Conservation (phyloP, 2,888 invertebrate genomes). For the Tortrix viridana region DNA sequence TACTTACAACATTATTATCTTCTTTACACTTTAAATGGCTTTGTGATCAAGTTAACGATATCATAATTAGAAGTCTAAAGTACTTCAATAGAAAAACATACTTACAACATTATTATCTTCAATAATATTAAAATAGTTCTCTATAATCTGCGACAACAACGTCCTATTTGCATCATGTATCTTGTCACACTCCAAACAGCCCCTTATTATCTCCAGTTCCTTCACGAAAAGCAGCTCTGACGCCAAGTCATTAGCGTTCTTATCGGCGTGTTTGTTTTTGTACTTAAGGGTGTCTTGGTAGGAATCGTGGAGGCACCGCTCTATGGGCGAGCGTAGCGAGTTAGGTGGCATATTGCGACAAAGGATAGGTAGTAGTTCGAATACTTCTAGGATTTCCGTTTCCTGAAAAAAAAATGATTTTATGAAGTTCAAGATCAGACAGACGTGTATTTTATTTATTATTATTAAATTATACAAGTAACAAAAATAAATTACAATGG, state of each 20-base stretch:
- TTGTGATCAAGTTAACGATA: too few relatives aligned
- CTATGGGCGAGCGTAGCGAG: conserved; percentile 80
- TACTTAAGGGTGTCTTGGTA: conserved; percentile 47
- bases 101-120: conserved; percentile 74
- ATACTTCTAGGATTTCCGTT: conserved; percentile 72
- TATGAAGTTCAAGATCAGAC: not conserved
- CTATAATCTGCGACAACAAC: conserved; percentile 75
- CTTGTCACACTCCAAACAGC: conserved; percentile 74
- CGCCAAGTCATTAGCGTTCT: conserved; percentile 36
- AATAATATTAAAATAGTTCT: conserved; percentile 72
- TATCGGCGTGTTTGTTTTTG: conserved; percentile 49
- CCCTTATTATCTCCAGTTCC: conserved; percentile 61
- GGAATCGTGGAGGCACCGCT: conserved; percentile 72
- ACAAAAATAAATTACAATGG: too few relatives aligned
- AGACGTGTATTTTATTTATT: too few relatives aligned
- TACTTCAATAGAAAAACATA: conserved; percentile 35
- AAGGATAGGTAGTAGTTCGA: conserved; percentile 80
- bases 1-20: conserved; percentile 73
- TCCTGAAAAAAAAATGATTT: conserved; percentile 64
- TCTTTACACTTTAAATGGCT: conserved; percentile 35
- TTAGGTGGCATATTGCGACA: conserved; percentile 85
- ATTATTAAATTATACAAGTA: too few relatives aligned
- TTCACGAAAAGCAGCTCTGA: conserved; percentile 55
- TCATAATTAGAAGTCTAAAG: not conserved
- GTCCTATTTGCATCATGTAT: conserved; percentile 86